Evolutionary conservation across 2,797 vertebrate genomes (phyloP).

Genomic region (Adelosebastes latens): DNA sequence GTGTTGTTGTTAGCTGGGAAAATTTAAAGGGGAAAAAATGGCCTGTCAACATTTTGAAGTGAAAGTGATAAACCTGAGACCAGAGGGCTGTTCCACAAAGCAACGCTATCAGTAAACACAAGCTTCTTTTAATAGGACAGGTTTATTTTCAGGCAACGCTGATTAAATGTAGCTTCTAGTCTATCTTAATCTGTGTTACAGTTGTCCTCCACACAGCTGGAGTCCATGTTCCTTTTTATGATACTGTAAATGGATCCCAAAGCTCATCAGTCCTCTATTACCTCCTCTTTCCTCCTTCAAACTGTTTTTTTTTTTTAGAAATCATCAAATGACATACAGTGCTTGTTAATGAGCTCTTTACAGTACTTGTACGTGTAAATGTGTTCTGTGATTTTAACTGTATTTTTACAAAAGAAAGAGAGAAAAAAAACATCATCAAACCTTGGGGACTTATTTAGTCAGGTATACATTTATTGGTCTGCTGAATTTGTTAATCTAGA

Average conservation of each 20-base stretch:
- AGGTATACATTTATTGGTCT: neutral
- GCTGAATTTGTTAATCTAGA: neutral
- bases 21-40: constrained; percentile 31
- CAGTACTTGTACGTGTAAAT: neutral
- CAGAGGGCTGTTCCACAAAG: constrained; percentile 9
- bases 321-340: neutral
- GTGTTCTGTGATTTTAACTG: neutral
- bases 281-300: neutral
- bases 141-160: constrained; percentile 21
- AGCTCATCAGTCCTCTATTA: neutral
- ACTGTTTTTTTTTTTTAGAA: neutral
- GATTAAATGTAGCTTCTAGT: constrained; percentile 4
- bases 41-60: constrained; percentile 33
- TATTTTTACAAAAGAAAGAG: neutral
- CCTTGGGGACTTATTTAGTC: neutral
- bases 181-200: neutral
- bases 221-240: neutral
- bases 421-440: neutral
- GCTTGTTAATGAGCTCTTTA: neutral
- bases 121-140: neutral
- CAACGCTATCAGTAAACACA: constrained; percentile 2
- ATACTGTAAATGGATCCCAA: neutral
- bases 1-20: constrained; percentile 1
- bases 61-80: constrained; percentile 30
- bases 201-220: neutral